Conservation (phyloP, 2,888 invertebrate genomes). For the Polyommatus icarus region DNA sequence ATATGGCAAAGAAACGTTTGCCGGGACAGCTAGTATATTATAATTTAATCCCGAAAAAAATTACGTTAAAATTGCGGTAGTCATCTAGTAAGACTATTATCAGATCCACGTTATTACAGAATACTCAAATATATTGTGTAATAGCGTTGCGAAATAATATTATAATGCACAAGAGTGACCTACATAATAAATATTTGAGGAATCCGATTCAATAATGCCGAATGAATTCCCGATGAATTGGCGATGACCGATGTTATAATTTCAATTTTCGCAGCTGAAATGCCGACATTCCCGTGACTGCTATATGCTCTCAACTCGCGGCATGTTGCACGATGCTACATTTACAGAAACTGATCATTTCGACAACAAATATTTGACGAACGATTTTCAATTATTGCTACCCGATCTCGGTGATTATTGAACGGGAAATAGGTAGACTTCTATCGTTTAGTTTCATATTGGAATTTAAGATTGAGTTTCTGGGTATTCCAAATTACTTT, state of each 20-base stretch:
- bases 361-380: not conserved
- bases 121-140: not conserved
- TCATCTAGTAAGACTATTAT: not conserved
- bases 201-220: not conserved
- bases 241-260: not conserved
- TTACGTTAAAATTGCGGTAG: no score
- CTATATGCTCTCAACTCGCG: not conserved
- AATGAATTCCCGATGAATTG: conserved; percentile 7
- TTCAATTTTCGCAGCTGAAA: not conserved
- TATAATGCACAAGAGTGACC: not conserved
- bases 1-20: no score
- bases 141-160: not conserved
- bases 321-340: not conserved
- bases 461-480: not conserved
- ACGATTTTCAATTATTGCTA: not conserved
- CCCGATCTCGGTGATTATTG: not conserved
- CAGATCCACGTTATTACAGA: not conserved
- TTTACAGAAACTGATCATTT: not conserved
- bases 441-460: not conserved
- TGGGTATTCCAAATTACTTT: no score
- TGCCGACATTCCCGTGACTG: not conserved
- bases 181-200: conserved; percentile 8
- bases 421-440: not conserved
- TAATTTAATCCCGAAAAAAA: no score
- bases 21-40: no score